phyloP scores from a whole-genome alignment of 2,888 invertebrate species.

The Pristionchus entomophagus region DNA sequence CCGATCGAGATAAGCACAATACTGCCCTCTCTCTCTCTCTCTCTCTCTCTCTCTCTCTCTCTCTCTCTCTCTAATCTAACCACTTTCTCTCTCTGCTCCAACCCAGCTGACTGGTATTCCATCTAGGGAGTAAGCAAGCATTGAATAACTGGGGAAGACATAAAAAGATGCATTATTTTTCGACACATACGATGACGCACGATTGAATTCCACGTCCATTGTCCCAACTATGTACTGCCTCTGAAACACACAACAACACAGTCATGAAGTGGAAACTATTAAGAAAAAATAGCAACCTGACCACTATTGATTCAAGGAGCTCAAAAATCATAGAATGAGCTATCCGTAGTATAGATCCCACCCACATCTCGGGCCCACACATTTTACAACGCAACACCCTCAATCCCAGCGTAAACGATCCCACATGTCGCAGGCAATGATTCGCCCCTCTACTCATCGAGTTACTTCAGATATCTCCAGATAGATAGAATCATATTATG shows the following conservation, averaged over 20 bases:
- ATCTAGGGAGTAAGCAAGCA: neutral
- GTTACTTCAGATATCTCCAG: neutral
- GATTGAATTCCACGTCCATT: too few species aligned
- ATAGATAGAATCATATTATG: too few species aligned
- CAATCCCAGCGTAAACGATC: neutral
- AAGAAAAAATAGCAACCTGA: too few species aligned
- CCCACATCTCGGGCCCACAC: neutral
- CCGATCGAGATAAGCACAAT: slow-evolving; percentile 16
- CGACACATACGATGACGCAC: too few species aligned
- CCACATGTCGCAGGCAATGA: neutral
- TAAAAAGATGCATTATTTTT: too few species aligned
- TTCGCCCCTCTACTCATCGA: neutral
- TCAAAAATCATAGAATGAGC: neutral
- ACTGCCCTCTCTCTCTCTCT: neutral
- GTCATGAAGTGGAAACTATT: too few species aligned
- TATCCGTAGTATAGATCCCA: neutral
- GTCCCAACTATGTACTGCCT: too few species aligned
- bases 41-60: too few species aligned
- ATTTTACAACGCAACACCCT: slow-evolving; percentile 6
- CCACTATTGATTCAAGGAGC: neutral
- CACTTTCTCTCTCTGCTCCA: neutral
- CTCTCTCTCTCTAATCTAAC: neutral
- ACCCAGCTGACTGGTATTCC: neutral
- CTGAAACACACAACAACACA: too few species aligned
- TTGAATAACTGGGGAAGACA: too few species aligned